Percentiles rank a stretch among this genome's conserved stretches.
Conservation (phyloP, 2,888 invertebrate genomes). For the Pristionchus entomophagus region DNA sequence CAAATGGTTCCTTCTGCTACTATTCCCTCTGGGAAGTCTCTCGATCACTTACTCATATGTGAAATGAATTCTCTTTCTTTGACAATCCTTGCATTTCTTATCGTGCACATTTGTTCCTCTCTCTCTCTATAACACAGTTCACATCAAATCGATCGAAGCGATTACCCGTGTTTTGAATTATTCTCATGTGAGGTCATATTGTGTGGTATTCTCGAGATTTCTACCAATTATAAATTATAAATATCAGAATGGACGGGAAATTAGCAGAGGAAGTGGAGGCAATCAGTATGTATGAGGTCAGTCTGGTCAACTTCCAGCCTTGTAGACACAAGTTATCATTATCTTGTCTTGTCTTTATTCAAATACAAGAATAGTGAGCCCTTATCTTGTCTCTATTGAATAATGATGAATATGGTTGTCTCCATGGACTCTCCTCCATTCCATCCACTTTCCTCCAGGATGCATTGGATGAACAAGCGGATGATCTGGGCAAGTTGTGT, state of each 20-base stretch:
- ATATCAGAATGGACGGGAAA: not conserved
- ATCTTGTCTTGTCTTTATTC: no score
- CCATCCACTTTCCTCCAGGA: not conserved
- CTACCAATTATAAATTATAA: not conserved
- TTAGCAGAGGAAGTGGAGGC: constrained; percentile 44
- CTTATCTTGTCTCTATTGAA: not conserved
- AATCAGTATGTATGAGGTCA: constrained; percentile 42
- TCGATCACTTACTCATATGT: not conserved
- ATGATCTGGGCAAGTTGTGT: constrained; percentile 44
- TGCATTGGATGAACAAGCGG: constrained; percentile 39
- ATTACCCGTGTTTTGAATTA: not conserved
- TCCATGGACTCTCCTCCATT: not conserved
- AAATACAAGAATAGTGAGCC: no score
- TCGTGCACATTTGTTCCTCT: not conserved
- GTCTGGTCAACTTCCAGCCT: no score
- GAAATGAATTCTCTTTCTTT: not conserved
- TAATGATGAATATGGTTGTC: not conserved
- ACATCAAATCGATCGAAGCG: not conserved
- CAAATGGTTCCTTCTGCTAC: no score
- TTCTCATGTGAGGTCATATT: not conserved
- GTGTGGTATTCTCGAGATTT: not conserved
- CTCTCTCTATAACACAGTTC: not conserved
- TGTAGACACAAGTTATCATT: no score
- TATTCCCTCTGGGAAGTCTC: not conserved
- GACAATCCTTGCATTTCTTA: constrained; percentile 21